These are phyloP conservation scores for Amniataba percoides DNA, from an alignment of 2,797 vertebrate genomes.

Conservation along the genomic window DNA sequence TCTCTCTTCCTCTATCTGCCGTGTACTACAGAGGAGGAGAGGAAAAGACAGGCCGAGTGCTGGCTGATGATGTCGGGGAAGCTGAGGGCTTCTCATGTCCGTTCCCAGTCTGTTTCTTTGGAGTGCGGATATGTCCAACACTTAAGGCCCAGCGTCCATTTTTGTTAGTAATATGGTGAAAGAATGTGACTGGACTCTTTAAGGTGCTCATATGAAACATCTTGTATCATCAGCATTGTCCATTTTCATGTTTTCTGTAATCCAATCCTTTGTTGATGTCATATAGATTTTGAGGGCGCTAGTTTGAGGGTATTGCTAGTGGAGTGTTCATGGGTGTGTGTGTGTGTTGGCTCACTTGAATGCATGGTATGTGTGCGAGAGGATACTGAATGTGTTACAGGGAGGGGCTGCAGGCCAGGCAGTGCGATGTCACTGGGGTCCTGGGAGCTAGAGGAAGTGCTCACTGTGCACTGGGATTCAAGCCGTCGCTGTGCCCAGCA, in stretches of 20 bases:
- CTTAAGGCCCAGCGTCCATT: slow-evolving; percentile 40
- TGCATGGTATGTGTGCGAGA: slow-evolving; percentile 77
- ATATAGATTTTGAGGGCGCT: slow-evolving; percentile 37
- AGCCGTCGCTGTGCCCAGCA: slow-evolving; percentile 85
- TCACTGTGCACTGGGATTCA: slow-evolving; percentile 85
- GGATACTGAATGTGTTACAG: slow-evolving; percentile 71
- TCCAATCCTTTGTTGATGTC: slow-evolving; percentile 31
- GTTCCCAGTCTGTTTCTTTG: slow-evolving; percentile 47
- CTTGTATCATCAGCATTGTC: slow-evolving; percentile 28
- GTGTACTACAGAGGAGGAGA: slow-evolving; percentile 66
- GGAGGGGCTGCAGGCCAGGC: slow-evolving; percentile 78
- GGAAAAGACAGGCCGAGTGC: slow-evolving; percentile 64
- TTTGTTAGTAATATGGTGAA: slow-evolving; percentile 46
- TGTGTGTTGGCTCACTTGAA: slow-evolving; percentile 70
- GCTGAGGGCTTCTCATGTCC: slow-evolving; percentile 63
- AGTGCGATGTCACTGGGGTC: slow-evolving; percentile 83
- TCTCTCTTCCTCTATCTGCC: slow-evolving; percentile 73
- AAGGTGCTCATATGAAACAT: slow-evolving; percentile 34
- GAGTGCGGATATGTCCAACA: slow-evolving; percentile 31
- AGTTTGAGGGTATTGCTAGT: slow-evolving; percentile 53
- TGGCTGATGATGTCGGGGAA: slow-evolving; percentile 60
- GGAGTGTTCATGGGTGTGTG: slow-evolving; percentile 44
- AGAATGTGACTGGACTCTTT: slow-evolving; percentile 32
- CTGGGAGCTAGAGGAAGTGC: slow-evolving; percentile 85
- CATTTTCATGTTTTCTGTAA: slow-evolving; percentile 30